A percentile compares a stretch with the other conserved stretches of the same genome.
These are phyloP conservation scores for Pteropus rufus DNA, from an alignment of 2,797 vertebrate species.

Conservation along the genomic window DNA sequence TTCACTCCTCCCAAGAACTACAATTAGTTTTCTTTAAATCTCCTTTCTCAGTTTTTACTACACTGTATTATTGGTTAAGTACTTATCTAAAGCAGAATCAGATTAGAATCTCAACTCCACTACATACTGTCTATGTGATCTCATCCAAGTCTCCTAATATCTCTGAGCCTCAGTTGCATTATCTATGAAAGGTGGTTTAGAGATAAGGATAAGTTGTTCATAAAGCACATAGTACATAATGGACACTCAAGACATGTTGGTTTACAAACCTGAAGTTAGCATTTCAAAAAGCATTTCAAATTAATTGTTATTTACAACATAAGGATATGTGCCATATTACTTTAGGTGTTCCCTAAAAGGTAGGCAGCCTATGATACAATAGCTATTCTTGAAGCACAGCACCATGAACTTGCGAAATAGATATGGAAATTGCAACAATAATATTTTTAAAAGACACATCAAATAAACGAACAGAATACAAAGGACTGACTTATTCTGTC, in stretches of 20 bases:
- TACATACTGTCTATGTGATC: not conserved
- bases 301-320: not conserved
- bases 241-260: not conserved
- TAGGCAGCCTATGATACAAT: not conserved
- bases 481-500: not conserved
- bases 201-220: not conserved
- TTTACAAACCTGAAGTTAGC: not conserved
- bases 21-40: not conserved
- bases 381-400: not conserved
- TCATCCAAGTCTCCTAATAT: not conserved
- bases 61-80: not conserved
- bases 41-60: not conserved
- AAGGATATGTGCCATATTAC: not conserved
- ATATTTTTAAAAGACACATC: not conserved
- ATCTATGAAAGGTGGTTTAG: not conserved
- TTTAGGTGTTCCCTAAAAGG: not conserved
- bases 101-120: not conserved
- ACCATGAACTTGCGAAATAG: not conserved
- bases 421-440: not conserved
- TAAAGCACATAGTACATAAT: not conserved
- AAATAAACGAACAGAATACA: not conserved
- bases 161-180: not conserved
- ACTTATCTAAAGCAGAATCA: not conserved
- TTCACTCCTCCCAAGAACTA: not conserved
- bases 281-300: not conserved